Evolutionary conservation across 2,113 vertebrate genomes (phyloP).

Genomic region (Sigmodon hispidus): DNA sequence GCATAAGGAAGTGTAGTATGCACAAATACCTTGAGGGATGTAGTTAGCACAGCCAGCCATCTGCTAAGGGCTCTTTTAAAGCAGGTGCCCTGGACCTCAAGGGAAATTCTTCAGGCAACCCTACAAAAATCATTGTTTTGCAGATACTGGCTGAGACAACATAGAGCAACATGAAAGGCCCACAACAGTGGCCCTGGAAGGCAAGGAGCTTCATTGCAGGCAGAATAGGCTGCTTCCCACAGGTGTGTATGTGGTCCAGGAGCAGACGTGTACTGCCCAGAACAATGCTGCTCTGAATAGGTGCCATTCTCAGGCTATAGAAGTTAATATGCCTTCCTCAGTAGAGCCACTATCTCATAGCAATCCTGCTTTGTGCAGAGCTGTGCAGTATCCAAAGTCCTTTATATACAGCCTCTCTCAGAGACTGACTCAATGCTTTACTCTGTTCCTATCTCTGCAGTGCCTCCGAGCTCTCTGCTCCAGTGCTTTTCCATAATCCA

Average conservation of each 20-base stretch:
- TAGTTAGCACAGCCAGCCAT: not conserved
- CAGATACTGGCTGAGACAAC: not conserved
- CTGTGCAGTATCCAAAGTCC: not conserved
- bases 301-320: not conserved
- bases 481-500: slow-evolving; percentile 27
- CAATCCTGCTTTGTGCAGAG: not conserved
- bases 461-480: not conserved
- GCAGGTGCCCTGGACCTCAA: not conserved
- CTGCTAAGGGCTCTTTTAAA: not conserved
- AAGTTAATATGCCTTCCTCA: not conserved
- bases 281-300: not conserved
- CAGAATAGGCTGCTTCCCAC: too few relatives aligned
- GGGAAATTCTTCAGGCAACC: not conserved
- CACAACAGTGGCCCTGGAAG: not conserved
- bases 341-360: not conserved
- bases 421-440: not conserved
- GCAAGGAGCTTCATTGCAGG: not conserved
- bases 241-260: not conserved
- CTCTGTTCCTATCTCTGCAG: not conserved
- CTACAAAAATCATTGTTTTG: not conserved
- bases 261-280: not conserved
- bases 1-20: not conserved
- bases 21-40: fast-evolving
- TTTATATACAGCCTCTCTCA: not conserved
- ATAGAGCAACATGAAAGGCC: not conserved